Evolutionary conservation across 2,113 vertebrate species (phyloP).

Genomic region (Aythya baeri): DNA sequence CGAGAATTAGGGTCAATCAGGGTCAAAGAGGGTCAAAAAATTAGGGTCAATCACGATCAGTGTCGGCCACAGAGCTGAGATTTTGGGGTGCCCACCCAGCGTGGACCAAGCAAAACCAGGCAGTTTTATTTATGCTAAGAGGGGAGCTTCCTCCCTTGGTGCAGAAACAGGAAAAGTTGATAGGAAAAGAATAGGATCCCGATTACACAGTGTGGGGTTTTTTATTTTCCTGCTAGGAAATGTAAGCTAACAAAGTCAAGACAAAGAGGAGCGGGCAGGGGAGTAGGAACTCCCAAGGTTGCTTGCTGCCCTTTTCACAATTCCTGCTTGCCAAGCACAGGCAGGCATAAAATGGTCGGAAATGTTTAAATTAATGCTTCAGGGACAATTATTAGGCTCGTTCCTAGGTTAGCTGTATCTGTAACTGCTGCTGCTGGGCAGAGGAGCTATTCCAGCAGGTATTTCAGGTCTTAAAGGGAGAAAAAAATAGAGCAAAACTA

Average conservation of each 20-base stretch:
- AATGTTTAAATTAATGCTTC: not conserved
- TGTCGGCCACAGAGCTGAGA: not conserved
- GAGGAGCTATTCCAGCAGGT: not conserved
- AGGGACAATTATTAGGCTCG: not conserved
- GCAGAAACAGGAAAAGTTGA: not conserved
- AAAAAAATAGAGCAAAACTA: not conserved
- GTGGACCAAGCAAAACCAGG: not conserved
- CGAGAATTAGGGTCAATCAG: not conserved
- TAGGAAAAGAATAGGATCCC: not conserved
- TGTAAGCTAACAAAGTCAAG: not conserved
- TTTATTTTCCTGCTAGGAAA: not conserved
- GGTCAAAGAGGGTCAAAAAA: not conserved
- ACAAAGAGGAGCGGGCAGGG: not conserved
- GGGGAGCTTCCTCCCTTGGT: not conserved
- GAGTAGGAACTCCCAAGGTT: not conserved
- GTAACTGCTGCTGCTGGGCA: not conserved
- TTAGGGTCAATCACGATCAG: accelerated
- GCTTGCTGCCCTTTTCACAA: not conserved
- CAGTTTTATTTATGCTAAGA: not conserved
- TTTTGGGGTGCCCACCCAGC: not conserved
- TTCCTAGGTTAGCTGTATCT: not conserved
- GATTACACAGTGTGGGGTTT: no score
- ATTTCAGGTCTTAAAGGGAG: not conserved
- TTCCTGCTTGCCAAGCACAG: not conserved
- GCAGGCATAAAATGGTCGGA: not conserved